Percentiles rank a stretch among this genome's conserved stretches.
These are phyloP conservation scores for Uria aalge DNA, from an alignment of 2,113 vertebrate genomes.

Conservation along the genomic window DNA sequence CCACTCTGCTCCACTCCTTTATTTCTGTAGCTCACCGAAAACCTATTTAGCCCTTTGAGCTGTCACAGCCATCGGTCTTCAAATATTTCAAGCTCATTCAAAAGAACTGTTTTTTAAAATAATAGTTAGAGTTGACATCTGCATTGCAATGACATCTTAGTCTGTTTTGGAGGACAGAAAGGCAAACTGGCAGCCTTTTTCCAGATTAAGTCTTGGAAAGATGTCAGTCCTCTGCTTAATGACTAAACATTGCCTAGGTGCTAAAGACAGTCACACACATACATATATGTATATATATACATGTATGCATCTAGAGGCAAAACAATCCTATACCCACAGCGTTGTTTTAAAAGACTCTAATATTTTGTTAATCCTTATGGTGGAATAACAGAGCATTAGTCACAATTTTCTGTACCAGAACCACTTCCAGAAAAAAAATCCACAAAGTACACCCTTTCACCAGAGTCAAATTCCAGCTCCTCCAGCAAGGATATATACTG, in stretches of 20 bases:
- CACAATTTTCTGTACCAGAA: neutral
- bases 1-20: neutral
- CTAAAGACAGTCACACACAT: neutral
- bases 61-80: neutral
- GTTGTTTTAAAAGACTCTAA: neutral
- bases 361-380: neutral
- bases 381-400: neutral
- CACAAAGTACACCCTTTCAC: neutral
- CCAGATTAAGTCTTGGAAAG: neutral
- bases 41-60: neutral
- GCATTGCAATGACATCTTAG: neutral
- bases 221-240: neutral
- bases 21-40: neutral
- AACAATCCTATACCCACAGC: neutral
- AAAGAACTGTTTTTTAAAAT: neutral
- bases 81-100: neutral
- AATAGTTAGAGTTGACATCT: neutral
- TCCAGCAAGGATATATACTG: neutral
- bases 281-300: neutral
- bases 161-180: neutral
- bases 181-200: neutral
- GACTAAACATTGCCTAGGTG: neutral
- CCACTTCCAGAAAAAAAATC: constrained; percentile 6
- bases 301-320: neutral
- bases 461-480: neutral